Evolutionary conservation across 2,113 vertebrate genomes (phyloP).

Genomic region (human): DNA sequence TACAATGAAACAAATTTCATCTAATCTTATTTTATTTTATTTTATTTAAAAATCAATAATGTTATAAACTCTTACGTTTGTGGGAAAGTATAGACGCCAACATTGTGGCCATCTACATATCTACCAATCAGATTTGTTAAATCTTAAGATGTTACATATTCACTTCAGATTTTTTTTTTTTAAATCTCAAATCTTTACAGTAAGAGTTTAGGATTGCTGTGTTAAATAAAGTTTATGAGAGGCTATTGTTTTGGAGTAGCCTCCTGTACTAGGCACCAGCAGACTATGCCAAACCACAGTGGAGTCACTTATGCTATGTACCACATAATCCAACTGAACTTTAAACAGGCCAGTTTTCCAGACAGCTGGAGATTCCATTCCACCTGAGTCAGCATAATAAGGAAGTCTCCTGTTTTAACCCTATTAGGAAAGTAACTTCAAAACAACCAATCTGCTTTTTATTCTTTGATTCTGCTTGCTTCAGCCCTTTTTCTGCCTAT

Average conservation of each 20-base stretch:
- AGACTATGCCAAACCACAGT: background rate
- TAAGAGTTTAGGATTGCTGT: background rate
- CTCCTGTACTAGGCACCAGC: background rate
- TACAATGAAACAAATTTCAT: background rate
- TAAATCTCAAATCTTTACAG: background rate
- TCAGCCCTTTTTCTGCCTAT: background rate
- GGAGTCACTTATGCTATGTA: background rate
- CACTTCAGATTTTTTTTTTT: background rate
- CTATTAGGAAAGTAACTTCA: background rate
- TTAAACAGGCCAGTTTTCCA: background rate
- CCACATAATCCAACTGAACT: background rate
- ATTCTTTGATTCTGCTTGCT: background rate
- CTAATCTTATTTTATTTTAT: background rate
- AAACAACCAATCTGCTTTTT: background rate
- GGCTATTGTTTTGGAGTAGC: background rate
- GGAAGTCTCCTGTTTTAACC: background rate
- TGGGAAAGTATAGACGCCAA: background rate
- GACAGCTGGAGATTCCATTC: background rate
- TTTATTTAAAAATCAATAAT: conserved; percentile 24
- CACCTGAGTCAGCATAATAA: background rate
- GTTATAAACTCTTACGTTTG: background rate
- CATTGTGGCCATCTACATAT: background rate
- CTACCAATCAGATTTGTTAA: background rate
- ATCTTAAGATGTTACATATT: background rate
- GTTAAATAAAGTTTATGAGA: background rate